phyloP scores from a whole-genome alignment of 1,140 invertebrate species.

The Drosophila guanche region DNA sequence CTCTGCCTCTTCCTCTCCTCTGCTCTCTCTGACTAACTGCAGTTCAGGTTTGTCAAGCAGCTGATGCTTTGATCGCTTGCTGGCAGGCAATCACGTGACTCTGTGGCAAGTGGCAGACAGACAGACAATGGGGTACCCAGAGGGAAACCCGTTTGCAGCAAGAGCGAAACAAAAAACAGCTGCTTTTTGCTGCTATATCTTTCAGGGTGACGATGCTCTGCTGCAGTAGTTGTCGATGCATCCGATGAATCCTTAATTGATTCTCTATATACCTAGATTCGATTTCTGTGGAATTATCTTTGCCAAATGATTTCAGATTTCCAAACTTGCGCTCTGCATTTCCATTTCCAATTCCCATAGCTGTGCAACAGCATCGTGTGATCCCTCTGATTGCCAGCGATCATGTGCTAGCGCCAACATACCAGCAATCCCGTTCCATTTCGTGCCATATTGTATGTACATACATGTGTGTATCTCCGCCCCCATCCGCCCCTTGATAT shows the following conservation, averaged over 20 bases:
- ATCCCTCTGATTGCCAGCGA: constrained; percentile 59
- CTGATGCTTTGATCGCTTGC: constrained; percentile 31
- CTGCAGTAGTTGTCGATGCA: constrained; percentile 8
- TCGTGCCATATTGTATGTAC: constrained; percentile 1
- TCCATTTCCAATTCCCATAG: no score
- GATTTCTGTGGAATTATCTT: no score
- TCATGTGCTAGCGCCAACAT: constrained; percentile 54
- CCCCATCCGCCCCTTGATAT: constrained; percentile 18
- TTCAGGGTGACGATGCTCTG: constrained; percentile 1
- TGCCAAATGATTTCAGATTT: no score
- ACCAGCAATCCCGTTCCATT: constrained; percentile 14
- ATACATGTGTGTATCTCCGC: neutral
- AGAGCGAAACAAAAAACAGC: constrained; percentile 20
- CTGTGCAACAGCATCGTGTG: neutral
- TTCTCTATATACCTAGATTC: no score
- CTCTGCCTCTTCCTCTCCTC: neutral
- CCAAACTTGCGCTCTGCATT: no score
- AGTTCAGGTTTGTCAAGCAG: constrained; percentile 58
- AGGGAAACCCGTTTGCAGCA: constrained; percentile 55
- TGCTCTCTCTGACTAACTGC: constrained; percentile 25
- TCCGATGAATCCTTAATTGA: no score
- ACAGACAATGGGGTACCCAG: neutral
- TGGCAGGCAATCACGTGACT: constrained; percentile 65
- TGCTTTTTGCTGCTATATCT: constrained; percentile 18
- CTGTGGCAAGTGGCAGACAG: constrained; percentile 51